Percentiles rank a stretch among this genome's conserved stretches.
These are phyloP conservation scores for Fopius arisanus DNA, from an alignment of 1,140 invertebrate genomes.

Conservation along the genomic window DNA sequence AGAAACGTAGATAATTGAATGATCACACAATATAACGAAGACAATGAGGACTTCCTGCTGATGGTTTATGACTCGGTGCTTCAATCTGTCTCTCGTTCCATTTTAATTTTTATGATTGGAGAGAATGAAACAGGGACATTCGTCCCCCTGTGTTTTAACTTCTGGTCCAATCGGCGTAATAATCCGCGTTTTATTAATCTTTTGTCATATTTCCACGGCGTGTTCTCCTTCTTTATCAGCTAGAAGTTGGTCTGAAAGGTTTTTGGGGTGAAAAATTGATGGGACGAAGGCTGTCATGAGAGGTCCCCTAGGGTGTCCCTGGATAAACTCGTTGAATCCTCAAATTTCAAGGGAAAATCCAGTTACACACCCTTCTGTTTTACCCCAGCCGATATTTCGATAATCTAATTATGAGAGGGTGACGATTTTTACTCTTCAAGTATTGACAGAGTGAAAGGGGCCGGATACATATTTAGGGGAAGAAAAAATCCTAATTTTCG, in stretches of 20 bases:
- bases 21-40: constrained; percentile 47
- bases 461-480: background rate
- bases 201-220: background rate
- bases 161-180: background rate
- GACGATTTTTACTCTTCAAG: constrained; percentile 2
- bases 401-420: constrained; percentile 22
- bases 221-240: background rate
- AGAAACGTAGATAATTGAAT: constrained; percentile 29
- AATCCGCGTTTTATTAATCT: background rate
- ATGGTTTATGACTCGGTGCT: constrained; percentile 37
- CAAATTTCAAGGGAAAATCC: constrained; percentile 18
- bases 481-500: background rate
- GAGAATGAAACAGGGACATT: constrained; percentile 15
- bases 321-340: constrained; percentile 13
- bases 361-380: constrained; percentile 25
- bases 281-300: background rate
- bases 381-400: background rate
- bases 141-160: background rate
- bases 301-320: constrained; percentile 8
- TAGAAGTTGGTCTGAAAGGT: background rate
- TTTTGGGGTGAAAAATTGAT: background rate
- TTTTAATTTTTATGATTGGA: constrained; percentile 12
- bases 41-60: constrained; percentile 52
- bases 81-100: constrained; percentile 33
- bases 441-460: background rate